Conservation (phyloP, 1,140 invertebrate genomes). For the fruit fly (Drosophila melanogaster) region Release_6_plus_ISO1_MT NT_037436.4:18539501-18540000, state of each 20-base stretch:
- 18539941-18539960: slow-evolving; percentile 46
- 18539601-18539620: too few relatives aligned
- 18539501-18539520: too few relatives aligned
- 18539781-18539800: not conserved
- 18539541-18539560: too few relatives aligned
- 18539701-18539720: not conserved
- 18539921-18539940: slow-evolving; percentile 24
- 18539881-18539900: slow-evolving; percentile 61
- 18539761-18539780: not conserved
- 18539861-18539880: slow-evolving; percentile 23
- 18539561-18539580: too few relatives aligned
- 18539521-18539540: too few relatives aligned
- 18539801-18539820: not conserved
- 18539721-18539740: not conserved
- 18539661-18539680: not conserved
- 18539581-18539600: too few relatives aligned
- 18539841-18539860: not conserved
- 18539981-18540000: too few relatives aligned
- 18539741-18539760: slow-evolving; percentile 9
- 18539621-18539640: too few relatives aligned
- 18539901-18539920: slow-evolving; percentile 4
- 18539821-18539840: not conserved
- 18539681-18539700: not conserved
- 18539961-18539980: too few relatives aligned
- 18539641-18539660: too few relatives aligned